Base-by-base conservation (phyloP, 2,797 vertebrate species). In the Antennarius maculatus region DNA sequence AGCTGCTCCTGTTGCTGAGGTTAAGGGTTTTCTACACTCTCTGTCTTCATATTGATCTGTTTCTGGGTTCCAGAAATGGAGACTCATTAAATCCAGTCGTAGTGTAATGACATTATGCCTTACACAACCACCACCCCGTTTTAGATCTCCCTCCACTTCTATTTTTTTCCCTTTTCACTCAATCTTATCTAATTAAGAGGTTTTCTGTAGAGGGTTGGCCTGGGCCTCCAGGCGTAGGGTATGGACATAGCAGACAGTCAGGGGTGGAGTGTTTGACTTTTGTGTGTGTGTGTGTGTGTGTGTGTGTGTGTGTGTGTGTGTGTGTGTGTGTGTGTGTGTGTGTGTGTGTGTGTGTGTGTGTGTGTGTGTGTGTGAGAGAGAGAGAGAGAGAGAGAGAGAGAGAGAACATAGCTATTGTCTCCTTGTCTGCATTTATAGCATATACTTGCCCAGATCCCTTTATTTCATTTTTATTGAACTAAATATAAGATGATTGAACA, bases 121-220 rank as follows among this genome's bases (percentile, higher is more conserved):
- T 56, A 45, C 46, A 14, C 54, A 53, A 65, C 16, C 37, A 14
- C 43, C 49, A 15, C 50, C 57, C 59, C 59, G 43, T 49, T 72
- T 74, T 58, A 74, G 64, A 74, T 61, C 74, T 74, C 68, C 71
- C 78, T 76, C 56, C 10, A 41, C 64, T 79, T 79, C 74, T 68
- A 72, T 68, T 80, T 74, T 76, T 43, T 54, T 47, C 37, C 80
- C 72, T 77, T 37, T 54, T 50, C 37, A 39, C 62, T 72, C 70
- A 55, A 74, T 71, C 74, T 88, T 88, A 87, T 90, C 84, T 88
- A 86, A 88, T 89, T 84, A 89, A 83, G 87, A 81, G 83, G 77
- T 61, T 86, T 79, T 79, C 77, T 69, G 39, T 61, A 28, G 61
- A 67, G 71, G 74, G 76, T 23, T 64, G 67, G 63, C 66, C 74